A percentile compares a stretch with the other conserved stretches of the same genome.
Evolutionary conservation across 2,797 vertebrate species (phyloP).

Genomic region (Parauchenoglanis punctatus): DNA sequence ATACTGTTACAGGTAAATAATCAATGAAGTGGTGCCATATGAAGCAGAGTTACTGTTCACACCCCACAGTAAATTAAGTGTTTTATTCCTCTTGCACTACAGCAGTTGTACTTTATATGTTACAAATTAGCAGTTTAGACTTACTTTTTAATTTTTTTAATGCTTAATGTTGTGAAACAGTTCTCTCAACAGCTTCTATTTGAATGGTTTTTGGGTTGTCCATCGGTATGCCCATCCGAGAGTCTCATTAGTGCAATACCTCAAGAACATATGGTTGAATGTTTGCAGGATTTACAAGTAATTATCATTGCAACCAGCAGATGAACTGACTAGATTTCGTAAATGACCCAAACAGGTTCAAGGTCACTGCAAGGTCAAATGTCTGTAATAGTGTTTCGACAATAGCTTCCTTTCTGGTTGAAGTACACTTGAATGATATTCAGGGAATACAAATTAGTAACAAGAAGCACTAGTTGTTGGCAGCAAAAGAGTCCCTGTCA

Average conservation of each 20-base stretch:
- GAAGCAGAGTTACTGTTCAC: not conserved
- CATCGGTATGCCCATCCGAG: not conserved
- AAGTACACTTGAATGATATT: not conserved
- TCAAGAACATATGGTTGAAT: not conserved
- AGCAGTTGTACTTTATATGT: not conserved
- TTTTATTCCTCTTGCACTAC: not conserved
- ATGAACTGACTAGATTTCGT: not conserved
- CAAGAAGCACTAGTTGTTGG: not conserved
- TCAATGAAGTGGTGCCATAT: not conserved
- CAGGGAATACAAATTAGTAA: not conserved
- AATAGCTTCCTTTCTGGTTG: not conserved
- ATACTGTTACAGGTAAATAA: not conserved
- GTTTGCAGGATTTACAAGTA: not conserved
- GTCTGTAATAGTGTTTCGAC: not conserved
- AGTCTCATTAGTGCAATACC: not conserved
- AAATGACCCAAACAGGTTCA: not conserved
- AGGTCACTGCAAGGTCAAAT: not conserved
- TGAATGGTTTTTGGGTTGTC: not conserved
- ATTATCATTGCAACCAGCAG: not conserved
- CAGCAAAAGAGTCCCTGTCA: not conserved
- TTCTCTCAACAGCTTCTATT: not conserved
- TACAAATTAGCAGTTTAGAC: not conserved
- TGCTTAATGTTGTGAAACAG: not conserved
- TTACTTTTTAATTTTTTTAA: not conserved
- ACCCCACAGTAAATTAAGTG: not conserved